Percentiles rank a stretch among this genome's conserved stretches.
These are phyloP conservation scores for Hirtodrosophila histrioides DNA, from an alignment of 2,888 invertebrate genomes.

Conservation along the genomic window DNA sequence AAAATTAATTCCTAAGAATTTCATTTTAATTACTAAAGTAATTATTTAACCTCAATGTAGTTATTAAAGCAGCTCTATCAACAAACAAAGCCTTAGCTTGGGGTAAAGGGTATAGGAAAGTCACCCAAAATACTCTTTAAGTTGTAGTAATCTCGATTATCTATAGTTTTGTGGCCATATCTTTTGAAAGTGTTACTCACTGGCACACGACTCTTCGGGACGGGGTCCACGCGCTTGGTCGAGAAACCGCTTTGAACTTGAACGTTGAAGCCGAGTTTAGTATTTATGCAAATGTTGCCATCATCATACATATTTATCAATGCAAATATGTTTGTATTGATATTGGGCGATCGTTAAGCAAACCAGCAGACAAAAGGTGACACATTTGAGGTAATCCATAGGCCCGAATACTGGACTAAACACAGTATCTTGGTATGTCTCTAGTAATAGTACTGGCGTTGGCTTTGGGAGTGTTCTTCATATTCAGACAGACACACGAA, in stretches of 20 bases:
- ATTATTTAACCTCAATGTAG: no score
- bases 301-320: conserved; percentile 47
- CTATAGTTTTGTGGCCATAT: no score
- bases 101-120: no score
- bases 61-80: no score
- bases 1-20: no score
- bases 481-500: conserved; percentile 5
- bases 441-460: background rate
- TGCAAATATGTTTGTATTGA: conserved; percentile 51
- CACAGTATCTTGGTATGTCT: background rate
- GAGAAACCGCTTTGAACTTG: conserved; percentile 63
- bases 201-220: conserved; percentile 26
- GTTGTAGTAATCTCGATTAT: background rate
- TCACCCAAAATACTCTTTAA: background rate
- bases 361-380: conserved; percentile 31
- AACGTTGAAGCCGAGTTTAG: conserved; percentile 22
- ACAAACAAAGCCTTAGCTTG: no score
- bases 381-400: conserved; percentile 43
- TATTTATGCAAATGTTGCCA: conserved; percentile 46
- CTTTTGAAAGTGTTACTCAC: conserved; percentile 14
- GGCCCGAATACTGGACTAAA: no score
- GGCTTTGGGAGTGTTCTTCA: conserved; percentile 17
- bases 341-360: conserved; percentile 54
- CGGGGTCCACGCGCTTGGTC: conserved; percentile 37
- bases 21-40: no score